Percentiles rank a stretch among this genome's conserved stretches.
These are phyloP conservation scores for Petrocephalus schoutedeni DNA, from an alignment of 2,797 vertebrate species.

Conservation along the genomic window DNA sequence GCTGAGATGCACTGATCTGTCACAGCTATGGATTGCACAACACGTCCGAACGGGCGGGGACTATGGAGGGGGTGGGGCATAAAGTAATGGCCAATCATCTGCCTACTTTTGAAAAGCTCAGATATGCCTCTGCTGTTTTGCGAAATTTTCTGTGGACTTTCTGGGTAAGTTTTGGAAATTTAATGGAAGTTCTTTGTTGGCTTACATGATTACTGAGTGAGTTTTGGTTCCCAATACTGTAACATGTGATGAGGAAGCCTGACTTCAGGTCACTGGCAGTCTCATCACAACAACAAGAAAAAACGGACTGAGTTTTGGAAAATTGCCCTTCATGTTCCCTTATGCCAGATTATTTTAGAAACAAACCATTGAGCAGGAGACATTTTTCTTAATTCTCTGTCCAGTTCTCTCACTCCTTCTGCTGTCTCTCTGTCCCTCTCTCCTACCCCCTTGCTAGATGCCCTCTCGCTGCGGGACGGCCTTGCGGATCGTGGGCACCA, in stretches of 20 bases:
- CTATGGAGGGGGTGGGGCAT: background rate
- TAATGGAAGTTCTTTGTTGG: background rate
- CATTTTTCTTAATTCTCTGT: background rate
- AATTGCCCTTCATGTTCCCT: too few species aligned
- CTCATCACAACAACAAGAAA: background rate
- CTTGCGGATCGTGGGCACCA: slow-evolving; percentile 83
- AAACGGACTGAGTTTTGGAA: too few species aligned
- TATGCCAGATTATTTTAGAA: background rate
- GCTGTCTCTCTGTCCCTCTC: background rate
- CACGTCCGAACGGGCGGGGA: background rate
- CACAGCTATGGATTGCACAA: background rate
- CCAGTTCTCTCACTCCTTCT: background rate
- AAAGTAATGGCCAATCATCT: background rate
- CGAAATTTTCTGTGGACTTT: background rate
- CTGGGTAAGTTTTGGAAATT: background rate
- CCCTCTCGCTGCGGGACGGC: slow-evolving; percentile 77
- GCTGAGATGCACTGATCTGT: background rate
- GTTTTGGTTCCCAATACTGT: background rate
- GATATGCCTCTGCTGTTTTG: background rate
- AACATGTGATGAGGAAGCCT: too few species aligned
- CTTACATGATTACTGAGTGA: background rate
- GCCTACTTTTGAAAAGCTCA: background rate
- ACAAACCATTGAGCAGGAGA: background rate
- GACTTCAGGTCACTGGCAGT: background rate
- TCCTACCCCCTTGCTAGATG: slow-evolving; percentile 64